Conservation (phyloP, 2,888 invertebrate genomes). For the Dysmachus trigonus region DNA sequence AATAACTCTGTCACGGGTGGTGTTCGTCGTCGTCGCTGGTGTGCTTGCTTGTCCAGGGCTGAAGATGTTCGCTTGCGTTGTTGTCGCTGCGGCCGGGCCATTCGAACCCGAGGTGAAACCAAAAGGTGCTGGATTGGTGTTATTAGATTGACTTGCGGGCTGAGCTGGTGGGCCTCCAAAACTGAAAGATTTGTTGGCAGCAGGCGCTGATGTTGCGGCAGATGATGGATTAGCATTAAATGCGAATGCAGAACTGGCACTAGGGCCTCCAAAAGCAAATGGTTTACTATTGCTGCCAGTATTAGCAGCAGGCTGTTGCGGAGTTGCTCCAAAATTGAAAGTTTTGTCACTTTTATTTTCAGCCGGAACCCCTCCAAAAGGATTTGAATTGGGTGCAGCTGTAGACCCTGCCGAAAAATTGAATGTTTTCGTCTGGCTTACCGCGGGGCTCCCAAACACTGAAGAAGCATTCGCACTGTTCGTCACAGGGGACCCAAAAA, state of each 20-base stretch:
- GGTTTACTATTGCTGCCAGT: not conserved
- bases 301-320: not conserved
- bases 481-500: not conserved
- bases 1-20: not conserved
- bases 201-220: not conserved
- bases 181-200: not conserved
- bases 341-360: not conserved
- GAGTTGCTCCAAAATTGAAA: not conserved
- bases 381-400: not conserved
- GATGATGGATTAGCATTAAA: not conserved
- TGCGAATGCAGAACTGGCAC: not conserved
- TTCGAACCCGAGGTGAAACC: not conserved
- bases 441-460: not conserved
- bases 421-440: not conserved
- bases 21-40: not conserved
- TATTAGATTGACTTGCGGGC: not conserved
- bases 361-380: not conserved
- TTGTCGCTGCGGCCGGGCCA: not conserved
- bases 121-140: not conserved
- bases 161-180: not conserved
- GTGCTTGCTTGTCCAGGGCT: not conserved
- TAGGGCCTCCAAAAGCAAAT: not conserved
- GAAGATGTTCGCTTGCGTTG: not conserved
- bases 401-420: not conserved
- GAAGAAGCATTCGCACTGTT: not conserved